phyloP scores from a whole-genome alignment of 2,113 vertebrate genomes.

The Sylvia atricapilla region DNA sequence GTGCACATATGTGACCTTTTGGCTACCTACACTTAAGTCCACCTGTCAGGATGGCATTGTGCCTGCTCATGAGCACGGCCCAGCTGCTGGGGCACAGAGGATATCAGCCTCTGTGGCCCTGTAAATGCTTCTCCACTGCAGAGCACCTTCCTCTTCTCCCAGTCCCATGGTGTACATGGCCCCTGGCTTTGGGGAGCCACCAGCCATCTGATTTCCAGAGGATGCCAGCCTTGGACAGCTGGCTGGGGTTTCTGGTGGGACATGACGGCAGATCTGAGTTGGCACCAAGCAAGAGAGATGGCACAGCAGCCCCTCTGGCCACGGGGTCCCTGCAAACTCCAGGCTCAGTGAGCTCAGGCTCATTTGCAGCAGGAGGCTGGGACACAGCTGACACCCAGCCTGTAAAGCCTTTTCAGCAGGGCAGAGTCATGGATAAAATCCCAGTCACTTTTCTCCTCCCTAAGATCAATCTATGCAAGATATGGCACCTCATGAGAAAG shows the following conservation, averaged over 20 bases:
- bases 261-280: accelerated
- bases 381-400: neutral
- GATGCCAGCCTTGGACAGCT: neutral
- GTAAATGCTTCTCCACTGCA: neutral
- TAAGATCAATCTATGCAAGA: accelerated
- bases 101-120: neutral
- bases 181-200: neutral
- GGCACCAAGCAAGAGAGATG: neutral
- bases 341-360: accelerated
- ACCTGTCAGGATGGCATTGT: neutral
- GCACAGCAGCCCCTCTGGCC: neutral
- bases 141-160: neutral
- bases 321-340: neutral
- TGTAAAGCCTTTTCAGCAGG: neutral
- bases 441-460: neutral
- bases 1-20: neutral
- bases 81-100: neutral
- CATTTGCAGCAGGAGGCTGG: neutral
- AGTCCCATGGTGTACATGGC: accelerated
- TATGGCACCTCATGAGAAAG: neutral
- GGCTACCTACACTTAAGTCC: neutral
- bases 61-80: neutral
- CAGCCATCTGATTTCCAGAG: neutral
- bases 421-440: neutral
- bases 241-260: neutral